phyloP scores from a whole-genome alignment of 2,113 vertebrate genomes.

The Eulemur rufifrons region DNA sequence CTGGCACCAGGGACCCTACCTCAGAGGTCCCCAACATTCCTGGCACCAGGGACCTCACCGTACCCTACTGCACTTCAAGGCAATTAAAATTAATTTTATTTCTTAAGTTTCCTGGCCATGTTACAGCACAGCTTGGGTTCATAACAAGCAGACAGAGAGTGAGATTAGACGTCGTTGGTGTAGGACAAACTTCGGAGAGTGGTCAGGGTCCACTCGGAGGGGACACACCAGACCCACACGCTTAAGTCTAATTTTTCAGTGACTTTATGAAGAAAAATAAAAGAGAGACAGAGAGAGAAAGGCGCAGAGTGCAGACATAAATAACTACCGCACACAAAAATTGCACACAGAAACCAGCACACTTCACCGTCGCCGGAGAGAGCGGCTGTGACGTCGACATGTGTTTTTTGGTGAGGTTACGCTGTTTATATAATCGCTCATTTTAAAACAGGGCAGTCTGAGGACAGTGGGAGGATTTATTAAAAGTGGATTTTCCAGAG shows the following conservation, averaged over 20 bases:
- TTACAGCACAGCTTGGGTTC: no score
- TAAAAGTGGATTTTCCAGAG: background rate
- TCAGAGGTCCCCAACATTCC: no score
- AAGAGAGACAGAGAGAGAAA: background rate
- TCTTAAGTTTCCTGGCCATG: no score
- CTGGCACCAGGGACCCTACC: no score
- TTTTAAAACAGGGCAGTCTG: background rate
- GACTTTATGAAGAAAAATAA: background rate
- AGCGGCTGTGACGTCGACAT: rapidly evolving
- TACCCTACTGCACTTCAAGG: no score
- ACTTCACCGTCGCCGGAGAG: background rate
- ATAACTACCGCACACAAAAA: rapidly evolving
- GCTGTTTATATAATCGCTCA: rapidly evolving
- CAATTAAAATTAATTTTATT: no score
- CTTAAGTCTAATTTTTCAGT: background rate
- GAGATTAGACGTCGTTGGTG: background rate
- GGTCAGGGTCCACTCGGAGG: background rate
- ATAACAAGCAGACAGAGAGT: no score
- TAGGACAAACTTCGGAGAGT: background rate
- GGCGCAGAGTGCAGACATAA: rapidly evolving
- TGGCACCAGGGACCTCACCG: no score
- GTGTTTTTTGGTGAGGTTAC: rapidly evolving
- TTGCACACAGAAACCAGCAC: background rate
- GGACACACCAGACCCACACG: background rate
- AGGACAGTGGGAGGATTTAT: rapidly evolving